Conservation (phyloP, 2,888 invertebrate species). For the Bruchidius siliquastri region DNA sequence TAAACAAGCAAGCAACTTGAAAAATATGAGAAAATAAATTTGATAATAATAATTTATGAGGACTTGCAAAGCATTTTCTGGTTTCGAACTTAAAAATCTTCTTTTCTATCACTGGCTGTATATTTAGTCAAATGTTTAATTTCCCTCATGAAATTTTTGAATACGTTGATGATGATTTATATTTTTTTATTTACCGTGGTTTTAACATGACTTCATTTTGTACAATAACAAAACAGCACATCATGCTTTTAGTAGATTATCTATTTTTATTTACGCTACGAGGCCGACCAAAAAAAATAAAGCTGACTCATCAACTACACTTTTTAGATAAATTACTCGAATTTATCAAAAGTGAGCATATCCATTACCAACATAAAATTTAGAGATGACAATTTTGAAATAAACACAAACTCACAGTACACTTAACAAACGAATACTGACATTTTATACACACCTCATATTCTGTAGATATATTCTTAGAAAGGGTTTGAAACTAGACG, state of each 20-base stretch:
- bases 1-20: no score
- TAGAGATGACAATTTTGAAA: neutral
- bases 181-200: neutral
- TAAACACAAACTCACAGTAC: neutral
- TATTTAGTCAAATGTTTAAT: no score
- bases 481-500: neutral
- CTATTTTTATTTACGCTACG: neutral
- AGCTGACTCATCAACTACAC: neutral
- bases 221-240: neutral
- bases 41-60: no score
- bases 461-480: neutral
- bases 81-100: no score
- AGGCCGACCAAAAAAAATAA: neutral
- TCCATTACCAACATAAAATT: neutral
- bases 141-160: no score
- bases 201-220: neutral
- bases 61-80: no score
- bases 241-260: neutral
- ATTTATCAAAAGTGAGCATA: neutral
- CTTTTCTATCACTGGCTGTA: no score
- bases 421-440: neutral
- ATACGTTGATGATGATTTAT: no score
- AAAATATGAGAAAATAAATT: no score
- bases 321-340: neutral
- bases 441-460: neutral